A percentile compares a stretch with the other conserved stretches of the same genome.
These are phyloP conservation scores for Ennomos quercinarius DNA, from an alignment of 2,888 invertebrate genomes.

Conservation along the genomic window DNA sequence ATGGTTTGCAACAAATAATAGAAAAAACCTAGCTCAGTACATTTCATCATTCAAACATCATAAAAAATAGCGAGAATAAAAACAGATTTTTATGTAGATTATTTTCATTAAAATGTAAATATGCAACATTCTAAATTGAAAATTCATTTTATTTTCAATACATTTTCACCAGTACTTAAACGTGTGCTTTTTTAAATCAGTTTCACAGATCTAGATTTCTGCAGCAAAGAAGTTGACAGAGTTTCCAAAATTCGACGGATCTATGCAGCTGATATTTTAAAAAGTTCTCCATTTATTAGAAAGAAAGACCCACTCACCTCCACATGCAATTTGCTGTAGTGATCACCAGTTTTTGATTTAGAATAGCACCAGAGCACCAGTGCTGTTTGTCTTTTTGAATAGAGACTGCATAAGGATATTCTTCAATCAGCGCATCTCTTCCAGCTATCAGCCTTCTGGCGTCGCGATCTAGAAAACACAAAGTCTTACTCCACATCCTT, in stretches of 20 bases:
- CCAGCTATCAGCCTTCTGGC: conserved; percentile 66
- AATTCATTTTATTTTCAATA: too few relatives aligned
- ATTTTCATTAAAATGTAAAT: background rate
- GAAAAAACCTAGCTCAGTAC: too few relatives aligned
- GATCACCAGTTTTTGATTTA: conserved; percentile 68
- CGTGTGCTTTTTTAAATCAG: too few relatives aligned
- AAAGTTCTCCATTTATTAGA: background rate
- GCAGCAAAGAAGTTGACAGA: too few relatives aligned
- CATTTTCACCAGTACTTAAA: too few relatives aligned
- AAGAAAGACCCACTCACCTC: conserved; percentile 62
- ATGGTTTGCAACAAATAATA: too few relatives aligned
- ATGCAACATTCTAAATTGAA: too few relatives aligned
- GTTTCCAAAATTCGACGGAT: too few relatives aligned
- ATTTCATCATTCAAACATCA: too few relatives aligned
- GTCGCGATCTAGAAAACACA: conserved; percentile 26
- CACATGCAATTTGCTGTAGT: conserved; percentile 79
- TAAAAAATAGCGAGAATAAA: background rate
- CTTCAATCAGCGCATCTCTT: conserved; percentile 65
- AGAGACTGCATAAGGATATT: conserved; percentile 74
- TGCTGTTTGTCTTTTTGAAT: conserved; percentile 70
- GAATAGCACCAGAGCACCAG: conserved; percentile 75
- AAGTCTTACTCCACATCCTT: too few relatives aligned
- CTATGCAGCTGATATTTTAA: too few relatives aligned
- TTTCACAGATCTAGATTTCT: too few relatives aligned
- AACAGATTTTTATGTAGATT: background rate